Evolutionary conservation across 2,888 invertebrate species (phyloP).

Genomic region (Caenorhabditis sinica): DNA sequence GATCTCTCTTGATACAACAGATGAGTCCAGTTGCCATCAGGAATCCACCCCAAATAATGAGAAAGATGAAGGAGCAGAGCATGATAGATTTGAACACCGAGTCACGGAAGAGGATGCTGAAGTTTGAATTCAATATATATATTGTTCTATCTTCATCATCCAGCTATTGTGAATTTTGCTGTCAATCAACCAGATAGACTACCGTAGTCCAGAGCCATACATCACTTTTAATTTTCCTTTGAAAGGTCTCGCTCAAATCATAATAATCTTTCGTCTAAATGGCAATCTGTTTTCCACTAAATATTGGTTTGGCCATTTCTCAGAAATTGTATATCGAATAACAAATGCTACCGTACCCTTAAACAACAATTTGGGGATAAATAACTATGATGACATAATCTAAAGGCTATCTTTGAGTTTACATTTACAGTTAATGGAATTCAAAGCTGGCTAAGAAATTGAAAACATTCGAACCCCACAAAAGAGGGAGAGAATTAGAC

Average conservation of each 20-base stretch:
- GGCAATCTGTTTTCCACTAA: background rate
- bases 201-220: too few species aligned
- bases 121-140: background rate
- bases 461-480: too few species aligned
- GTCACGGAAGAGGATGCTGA: constrained; percentile 44
- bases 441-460: too few species aligned
- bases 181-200: background rate
- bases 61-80: constrained; percentile 43
- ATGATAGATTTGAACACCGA: constrained; percentile 47
- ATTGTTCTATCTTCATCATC: background rate
- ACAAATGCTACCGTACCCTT: background rate
- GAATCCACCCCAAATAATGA: constrained; percentile 33
- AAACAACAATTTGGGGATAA: too few species aligned
- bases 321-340: too few species aligned
- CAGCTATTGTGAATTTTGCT: background rate
- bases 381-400: too few species aligned
- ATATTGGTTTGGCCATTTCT: background rate
- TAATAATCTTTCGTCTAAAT: constrained; percentile 1
- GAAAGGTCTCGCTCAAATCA: too few species aligned
- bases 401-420: too few species aligned
- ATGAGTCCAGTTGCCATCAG: constrained; percentile 29
- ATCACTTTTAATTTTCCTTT: too few species aligned
- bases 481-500: too few species aligned
- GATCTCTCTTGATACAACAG: constrained; percentile 21
- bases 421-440: too few species aligned